Base-by-base conservation (phyloP, 2,113 vertebrate species). In the Catharus fuscescens region DNA sequence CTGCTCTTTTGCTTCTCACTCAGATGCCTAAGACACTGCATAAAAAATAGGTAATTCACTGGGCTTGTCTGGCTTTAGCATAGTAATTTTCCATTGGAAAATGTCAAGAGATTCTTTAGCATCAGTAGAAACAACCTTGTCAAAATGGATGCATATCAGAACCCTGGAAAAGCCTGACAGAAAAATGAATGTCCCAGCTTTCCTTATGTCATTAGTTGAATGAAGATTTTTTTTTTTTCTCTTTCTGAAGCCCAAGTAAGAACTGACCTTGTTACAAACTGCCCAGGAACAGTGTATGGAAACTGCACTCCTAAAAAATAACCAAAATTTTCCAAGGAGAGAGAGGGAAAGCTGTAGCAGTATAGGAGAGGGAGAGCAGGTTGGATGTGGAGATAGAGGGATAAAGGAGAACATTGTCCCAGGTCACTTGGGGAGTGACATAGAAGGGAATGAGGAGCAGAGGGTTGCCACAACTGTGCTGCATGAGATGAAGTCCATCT, bases 91-190 rank as follows among this genome's bases (percentile, higher is more conserved):
- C 50, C 24, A 67, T 85, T 93, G 57, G 25, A 87, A 91, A 95
- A 91, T 90, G 73, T 91, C 73, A 87, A 65, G 57, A 87, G 31
- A 61, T 92, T 84, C 28, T 92, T 89, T 45, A 89, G 42, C 18
- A 81, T 67, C 62, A 45, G 29, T 50, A 67, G 54, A 62, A 87
- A 57, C 53, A 85, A 72, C n/a, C 40, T 79, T 71, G 45, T 86
- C 69, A 86, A 88, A 91, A 48, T 20, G 3, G 3, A 18, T 82
- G 53, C 25, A 79, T 47, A 90, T 82, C 45, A 82, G 48, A 87
- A 54, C 42, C 1, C 31, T 74, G 10, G 24, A 92, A 92, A 92
- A 66, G 4, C 18, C 57, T 73, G 32, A 76, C 59, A 50, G 40
- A 48, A 93, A 80, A 91, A 81, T 53, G 19, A 76, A 81, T 18